Conservation (phyloP, 2,113 vertebrate species). For the Sinosuthora webbiana region DNA sequence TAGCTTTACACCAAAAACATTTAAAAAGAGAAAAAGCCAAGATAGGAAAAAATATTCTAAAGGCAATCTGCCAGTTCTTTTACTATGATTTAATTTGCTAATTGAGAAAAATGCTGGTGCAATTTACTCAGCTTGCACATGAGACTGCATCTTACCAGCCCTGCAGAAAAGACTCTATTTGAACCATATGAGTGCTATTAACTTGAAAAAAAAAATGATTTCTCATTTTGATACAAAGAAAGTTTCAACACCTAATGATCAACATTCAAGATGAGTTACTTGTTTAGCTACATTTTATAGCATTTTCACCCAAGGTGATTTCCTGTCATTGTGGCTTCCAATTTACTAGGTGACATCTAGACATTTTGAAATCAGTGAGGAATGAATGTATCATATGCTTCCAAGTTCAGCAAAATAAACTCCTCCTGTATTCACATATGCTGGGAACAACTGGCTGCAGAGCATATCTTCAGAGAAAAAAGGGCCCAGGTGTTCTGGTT, state of each 20-base stretch:
- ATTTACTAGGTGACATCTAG: neutral
- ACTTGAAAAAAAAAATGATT: neutral
- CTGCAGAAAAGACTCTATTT: neutral
- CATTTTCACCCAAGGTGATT: neutral
- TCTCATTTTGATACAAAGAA: neutral
- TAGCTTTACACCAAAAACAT: neutral
- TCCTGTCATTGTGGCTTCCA: neutral
- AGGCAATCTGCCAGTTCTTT: neutral
- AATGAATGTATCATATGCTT: neutral
- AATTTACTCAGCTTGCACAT: neutral
- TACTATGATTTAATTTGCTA: slow-evolving; percentile 39
- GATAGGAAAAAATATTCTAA: neutral
- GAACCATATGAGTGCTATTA: neutral
- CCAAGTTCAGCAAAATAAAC: neutral
- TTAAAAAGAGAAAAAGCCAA: slow-evolving; percentile 16
- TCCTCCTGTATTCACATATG: neutral
- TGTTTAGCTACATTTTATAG: neutral
- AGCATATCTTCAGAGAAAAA: neutral
- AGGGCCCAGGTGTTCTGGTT: neutral
- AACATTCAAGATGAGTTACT: neutral
- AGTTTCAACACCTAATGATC: neutral
- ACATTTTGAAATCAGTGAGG: neutral
- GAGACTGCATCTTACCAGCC: neutral
- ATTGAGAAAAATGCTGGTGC: slow-evolving; percentile 2
- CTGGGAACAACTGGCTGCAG: neutral